Evolutionary conservation across 1,140 invertebrate genomes (phyloP).

Genomic region (Holcopasites calliopsidis): DNA sequence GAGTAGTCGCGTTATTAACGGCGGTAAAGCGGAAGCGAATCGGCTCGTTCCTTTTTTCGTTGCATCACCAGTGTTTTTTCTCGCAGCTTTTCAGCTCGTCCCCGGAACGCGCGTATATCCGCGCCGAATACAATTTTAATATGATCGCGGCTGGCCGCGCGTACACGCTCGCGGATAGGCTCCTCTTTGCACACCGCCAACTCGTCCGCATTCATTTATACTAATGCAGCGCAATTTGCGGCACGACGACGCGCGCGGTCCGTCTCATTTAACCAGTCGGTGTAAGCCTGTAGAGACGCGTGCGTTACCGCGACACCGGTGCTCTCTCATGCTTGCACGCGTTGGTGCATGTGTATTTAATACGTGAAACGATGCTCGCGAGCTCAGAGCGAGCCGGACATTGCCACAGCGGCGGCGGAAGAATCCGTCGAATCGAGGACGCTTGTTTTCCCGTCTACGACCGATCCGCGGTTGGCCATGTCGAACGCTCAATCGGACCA

Average conservation of each 20-base stretch:
- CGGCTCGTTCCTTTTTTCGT: neutral
- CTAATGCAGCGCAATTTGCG: constrained; percentile 68
- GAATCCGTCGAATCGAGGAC: constrained; percentile 61
- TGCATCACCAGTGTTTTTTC: neutral
- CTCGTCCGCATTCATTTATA: constrained; percentile 70
- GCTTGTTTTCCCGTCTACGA: constrained; percentile 59
- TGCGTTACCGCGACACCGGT: neutral
- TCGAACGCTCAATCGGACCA: constrained; percentile 60
- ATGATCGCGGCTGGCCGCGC: constrained; percentile 35
- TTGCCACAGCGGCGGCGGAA: constrained; percentile 53
- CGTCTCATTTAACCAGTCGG: constrained; percentile 53
- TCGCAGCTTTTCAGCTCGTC: neutral
- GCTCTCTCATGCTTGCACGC: too few species aligned
- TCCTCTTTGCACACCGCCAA: constrained; percentile 57
- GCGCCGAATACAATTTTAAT: constrained; percentile 63
- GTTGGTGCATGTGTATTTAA: too few species aligned
- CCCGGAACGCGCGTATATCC: constrained; percentile 11
- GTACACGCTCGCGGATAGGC: neutral
- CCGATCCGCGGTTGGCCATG: constrained; percentile 42
- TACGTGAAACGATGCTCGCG: too few species aligned
- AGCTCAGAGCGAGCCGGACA: constrained; percentile 56
- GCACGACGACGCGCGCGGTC: constrained; percentile 50
- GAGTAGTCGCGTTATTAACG: neutral
- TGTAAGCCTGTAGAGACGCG: neutral
- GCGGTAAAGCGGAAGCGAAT: neutral